Conservation (phyloP, 2,797 vertebrate species). For the Fundulus diaphanus region DNA sequence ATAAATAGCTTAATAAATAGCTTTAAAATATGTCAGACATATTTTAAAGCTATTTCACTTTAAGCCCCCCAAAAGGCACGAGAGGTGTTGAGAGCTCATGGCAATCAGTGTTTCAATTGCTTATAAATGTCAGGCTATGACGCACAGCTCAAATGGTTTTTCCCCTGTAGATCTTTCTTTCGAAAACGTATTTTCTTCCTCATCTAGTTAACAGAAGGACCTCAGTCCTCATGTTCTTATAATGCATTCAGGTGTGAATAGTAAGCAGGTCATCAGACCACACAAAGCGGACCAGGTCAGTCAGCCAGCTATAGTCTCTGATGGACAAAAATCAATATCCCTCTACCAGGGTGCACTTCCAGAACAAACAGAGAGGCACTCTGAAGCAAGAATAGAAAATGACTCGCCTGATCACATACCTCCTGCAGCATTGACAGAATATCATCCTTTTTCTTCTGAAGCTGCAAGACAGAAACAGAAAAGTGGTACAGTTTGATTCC, state of each 20-base stretch:
- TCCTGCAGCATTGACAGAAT: slow-evolving; percentile 81
- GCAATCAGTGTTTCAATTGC: slow-evolving; percentile 63
- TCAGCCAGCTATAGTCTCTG: slow-evolving; percentile 6
- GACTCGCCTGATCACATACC: slow-evolving; percentile 67
- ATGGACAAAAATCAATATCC: slow-evolving; percentile 13
- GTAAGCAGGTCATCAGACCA: slow-evolving; percentile 31
- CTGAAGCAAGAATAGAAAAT: neutral
- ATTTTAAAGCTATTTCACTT: slow-evolving; percentile 50
- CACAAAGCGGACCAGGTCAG: slow-evolving; percentile 8
- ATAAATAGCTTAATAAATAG: no score
- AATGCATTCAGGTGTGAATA: slow-evolving; percentile 62
- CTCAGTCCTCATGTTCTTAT: slow-evolving; percentile 37
- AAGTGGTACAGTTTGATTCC: neutral
- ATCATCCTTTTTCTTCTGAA: slow-evolving; percentile 83
- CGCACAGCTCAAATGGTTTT: slow-evolving; percentile 68
- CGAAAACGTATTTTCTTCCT: slow-evolving; percentile 9
- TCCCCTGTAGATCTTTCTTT: slow-evolving; percentile 31
- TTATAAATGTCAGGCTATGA: slow-evolving; percentile 38
- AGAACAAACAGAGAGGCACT: neutral
- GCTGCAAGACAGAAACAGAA: slow-evolving; percentile 58
- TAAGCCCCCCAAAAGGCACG: slow-evolving; percentile 38
- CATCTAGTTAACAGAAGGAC: slow-evolving; percentile 36
- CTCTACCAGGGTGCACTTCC: neutral
- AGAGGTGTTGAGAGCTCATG: slow-evolving; percentile 48
- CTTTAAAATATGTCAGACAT: no score